Evolutionary conservation across 1,140 invertebrate species (phyloP), one percentile per base, ranked within the genome.

Genomic region (Heliconius congener): DNA sequence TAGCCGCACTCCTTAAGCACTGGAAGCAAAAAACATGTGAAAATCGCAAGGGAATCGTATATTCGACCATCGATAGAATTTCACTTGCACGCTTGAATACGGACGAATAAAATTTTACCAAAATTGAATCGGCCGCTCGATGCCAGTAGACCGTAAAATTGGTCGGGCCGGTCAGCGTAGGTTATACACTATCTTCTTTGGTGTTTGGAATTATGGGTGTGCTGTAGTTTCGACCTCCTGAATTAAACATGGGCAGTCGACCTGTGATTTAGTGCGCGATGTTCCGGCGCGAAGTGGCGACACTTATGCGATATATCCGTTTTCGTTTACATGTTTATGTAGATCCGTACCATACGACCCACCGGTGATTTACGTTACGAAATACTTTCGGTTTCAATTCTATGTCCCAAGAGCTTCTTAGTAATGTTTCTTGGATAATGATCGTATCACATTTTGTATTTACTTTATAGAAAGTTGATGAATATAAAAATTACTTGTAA

Each of bases 61-160:
- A 86, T 90, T 86, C 84, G 86, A 75, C 86, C 86, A 87, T 86
- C 86, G 90, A 91, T 91, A 90, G 88, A 91, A 88, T 89, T 89
- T 81, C 88, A 87, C 83, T 89, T 82, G 85, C 86, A 88, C 89
- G 91, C 84, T 91, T 85, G 87, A 89, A 87, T 91, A 88, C 88
- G 85, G 84, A 55, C 90, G 87, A 92, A 92, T 93, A 92, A 94
- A 94, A 94, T 94, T 93, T 92, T 87, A 88, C 84, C 88, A 87
- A 92, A 93, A 94, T 94, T 93, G 91, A 94, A 92, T 94, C 88
- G 90, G 87, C 88, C 88, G 86, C 83, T 86, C 81, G 83, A 76
- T 76, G 82, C 80, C 89, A 85, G 86, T 85, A 88, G 91, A 90
- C 90, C 92, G 89, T 89, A 89, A 93, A 94, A 94, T 94, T 94